Conservation (phyloP, 1,140 invertebrate species). For the Drosophila sechellia region DNA sequence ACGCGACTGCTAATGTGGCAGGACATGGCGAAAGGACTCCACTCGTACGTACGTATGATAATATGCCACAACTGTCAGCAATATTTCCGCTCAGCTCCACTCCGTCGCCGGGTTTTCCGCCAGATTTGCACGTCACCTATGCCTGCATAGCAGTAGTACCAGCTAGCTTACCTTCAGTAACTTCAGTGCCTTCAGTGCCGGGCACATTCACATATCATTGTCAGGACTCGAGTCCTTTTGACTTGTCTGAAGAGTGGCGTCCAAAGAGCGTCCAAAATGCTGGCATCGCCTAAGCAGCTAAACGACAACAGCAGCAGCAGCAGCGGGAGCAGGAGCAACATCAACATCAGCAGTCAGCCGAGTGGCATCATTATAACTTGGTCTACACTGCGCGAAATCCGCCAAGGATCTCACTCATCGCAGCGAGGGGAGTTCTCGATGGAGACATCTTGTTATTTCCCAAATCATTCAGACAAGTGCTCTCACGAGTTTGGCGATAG, state of each 20-base stretch:
- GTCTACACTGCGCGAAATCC: conserved; percentile 45
- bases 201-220: conserved; percentile 79
- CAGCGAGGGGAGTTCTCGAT: no score
- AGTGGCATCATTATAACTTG: conserved; percentile 73
- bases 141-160: neutral
- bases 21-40: conserved; percentile 15
- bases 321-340: conserved; percentile 16
- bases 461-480: conserved; percentile 30
- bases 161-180: neutral
- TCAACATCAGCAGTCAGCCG: conserved; percentile 41
- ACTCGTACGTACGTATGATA: conserved; percentile 49
- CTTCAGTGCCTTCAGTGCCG: neutral
- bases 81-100: conserved; percentile 61
- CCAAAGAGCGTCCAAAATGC: conserved; percentile 62
- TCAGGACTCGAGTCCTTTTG: conserved; percentile 72
- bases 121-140: neutral
- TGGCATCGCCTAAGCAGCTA: conserved; percentile 73
- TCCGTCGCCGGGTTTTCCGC: neutral
- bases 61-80: conserved; percentile 81
- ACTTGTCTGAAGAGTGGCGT: conserved; percentile 61
- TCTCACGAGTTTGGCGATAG: neutral
- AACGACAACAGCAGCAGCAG: conserved; percentile 3
- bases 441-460: conserved; percentile 27
- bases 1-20: conserved; percentile 39
- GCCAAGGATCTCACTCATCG: neutral